These are phyloP conservation scores for Charadrius vociferus DNA, from an alignment of 2,113 vertebrate genomes.

Conservation along the genomic window DNA sequence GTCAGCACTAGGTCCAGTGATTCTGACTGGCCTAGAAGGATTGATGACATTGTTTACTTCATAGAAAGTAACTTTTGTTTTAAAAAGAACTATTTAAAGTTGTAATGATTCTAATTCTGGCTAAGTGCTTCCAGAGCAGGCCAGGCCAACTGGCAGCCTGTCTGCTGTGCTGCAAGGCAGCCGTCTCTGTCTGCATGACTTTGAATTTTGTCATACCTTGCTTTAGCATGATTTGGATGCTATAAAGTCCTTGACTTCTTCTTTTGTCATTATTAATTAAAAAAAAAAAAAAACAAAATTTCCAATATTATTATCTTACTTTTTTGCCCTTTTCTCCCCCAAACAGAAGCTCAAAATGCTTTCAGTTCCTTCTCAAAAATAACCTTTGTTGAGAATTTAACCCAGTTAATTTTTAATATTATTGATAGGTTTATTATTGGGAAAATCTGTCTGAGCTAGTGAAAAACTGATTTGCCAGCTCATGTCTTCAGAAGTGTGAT, in stretches of 20 bases:
- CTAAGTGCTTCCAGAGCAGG: background rate
- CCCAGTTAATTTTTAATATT: background rate
- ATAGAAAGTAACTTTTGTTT: background rate
- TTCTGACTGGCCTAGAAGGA: background rate
- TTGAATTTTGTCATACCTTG: background rate
- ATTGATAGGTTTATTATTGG: background rate
- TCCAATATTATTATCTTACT: background rate
- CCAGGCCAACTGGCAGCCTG: background rate
- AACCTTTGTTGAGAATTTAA: background rate
- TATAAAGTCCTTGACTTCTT: background rate
- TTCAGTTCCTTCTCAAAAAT: background rate
- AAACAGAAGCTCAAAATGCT: background rate
- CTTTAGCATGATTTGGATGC: background rate
- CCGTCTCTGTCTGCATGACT: fast-evolving
- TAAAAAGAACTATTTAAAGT: background rate
- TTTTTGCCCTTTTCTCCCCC: background rate
- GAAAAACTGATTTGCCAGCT: background rate
- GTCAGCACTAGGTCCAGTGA: background rate
- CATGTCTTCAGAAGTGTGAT: background rate
- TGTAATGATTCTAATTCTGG: background rate
- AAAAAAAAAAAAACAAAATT: background rate
- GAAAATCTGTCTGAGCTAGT: background rate
- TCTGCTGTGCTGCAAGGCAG: background rate
- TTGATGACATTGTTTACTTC: background rate
- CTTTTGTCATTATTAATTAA: background rate